Evolutionary conservation across 2,113 vertebrate species (phyloP), one percentile per base, ranked within the genome.

Genomic region (Melanerpes formicivorus): DNA sequence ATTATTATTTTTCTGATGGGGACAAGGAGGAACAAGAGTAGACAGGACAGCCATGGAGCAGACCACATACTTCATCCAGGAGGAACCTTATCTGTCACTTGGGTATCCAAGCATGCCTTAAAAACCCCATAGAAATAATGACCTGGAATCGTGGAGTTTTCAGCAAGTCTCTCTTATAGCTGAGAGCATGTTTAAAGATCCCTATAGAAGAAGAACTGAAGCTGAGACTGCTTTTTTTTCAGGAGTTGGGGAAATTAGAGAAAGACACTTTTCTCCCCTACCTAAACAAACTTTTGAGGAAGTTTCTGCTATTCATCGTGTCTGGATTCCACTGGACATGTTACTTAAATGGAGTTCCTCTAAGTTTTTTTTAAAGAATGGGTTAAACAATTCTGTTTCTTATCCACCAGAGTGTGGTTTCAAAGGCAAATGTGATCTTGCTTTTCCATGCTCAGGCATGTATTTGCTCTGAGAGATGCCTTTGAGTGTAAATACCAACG

Each of bases 391-490:
- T 91, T 92, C 73, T 84, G 9, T 48, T 83, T 89, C 72, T 90
- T 83, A 87, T 60, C 65, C 75, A 83, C 37, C 46, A 29, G 25
- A 80, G n/a, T 50, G 82, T 23, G 80, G 23, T 95, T 92, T 92
- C 75, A 94, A 91, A 78, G 62, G 55, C 63, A 94, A 84, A 91
- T 25, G 6, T 40, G 56, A 85, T 92, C 79, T 86, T 83, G 67
- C 32, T 90, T 88, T 74, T 87, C 75, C 26, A 17, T 16, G 7
- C 67, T 90, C n/a, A 32, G 37, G 54, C 55, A 93, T 77, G 42
- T 88, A 78, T 76, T 86, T 87, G 46, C 59, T 95, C 62, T 64
- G 14, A 62, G 70, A 93, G 83, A 94, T 96, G 48, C n/a, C 73
- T 87, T 77, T 75, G 89, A 96, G 64, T 87, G 58, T 50, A 69